These are phyloP conservation scores for Elephantulus edwardii DNA, from an alignment of 2,113 vertebrate genomes.

Conservation along the genomic window DNA sequence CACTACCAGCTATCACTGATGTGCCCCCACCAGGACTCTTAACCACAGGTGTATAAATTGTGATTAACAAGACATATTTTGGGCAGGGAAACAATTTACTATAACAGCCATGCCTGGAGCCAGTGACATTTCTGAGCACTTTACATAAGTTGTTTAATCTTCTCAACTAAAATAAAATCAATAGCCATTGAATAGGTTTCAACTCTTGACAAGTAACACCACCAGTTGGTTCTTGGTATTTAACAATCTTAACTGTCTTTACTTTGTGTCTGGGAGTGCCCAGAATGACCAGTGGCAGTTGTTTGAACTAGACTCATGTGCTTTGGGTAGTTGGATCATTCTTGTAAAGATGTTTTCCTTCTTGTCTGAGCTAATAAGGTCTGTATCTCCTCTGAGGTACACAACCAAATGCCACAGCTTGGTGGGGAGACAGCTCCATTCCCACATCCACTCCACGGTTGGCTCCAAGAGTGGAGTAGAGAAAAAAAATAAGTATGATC, in stretches of 20 bases:
- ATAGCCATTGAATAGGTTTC: neutral
- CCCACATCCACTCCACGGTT: neutral
- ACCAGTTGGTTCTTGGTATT: neutral
- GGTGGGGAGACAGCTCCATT: neutral
- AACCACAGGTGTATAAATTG: neutral
- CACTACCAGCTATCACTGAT: too few species aligned
- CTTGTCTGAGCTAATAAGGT: neutral
- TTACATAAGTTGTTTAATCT: neutral
- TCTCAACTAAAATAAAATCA: neutral
- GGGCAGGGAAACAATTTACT: too few species aligned
- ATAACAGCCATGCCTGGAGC: neutral
- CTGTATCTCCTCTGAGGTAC: slow-evolving; percentile 13
- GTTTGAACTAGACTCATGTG: neutral
- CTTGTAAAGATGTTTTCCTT: neutral
- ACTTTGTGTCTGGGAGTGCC: neutral
- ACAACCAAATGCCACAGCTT: slow-evolving; percentile 38
- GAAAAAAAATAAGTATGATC: slow-evolving; percentile 42
- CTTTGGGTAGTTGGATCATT: neutral
- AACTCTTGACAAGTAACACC: neutral
- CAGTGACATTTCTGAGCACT: neutral
- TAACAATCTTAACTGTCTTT: fast-evolving
- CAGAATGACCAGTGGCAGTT: neutral
- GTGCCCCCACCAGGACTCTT: too few species aligned
- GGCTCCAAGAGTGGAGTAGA: neutral
- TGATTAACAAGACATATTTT: neutral